Evolutionary conservation across 2,797 vertebrate genomes (phyloP), one percentile per base, ranked within the genome.

Genomic region (Tiaroga cobitis): DNA sequence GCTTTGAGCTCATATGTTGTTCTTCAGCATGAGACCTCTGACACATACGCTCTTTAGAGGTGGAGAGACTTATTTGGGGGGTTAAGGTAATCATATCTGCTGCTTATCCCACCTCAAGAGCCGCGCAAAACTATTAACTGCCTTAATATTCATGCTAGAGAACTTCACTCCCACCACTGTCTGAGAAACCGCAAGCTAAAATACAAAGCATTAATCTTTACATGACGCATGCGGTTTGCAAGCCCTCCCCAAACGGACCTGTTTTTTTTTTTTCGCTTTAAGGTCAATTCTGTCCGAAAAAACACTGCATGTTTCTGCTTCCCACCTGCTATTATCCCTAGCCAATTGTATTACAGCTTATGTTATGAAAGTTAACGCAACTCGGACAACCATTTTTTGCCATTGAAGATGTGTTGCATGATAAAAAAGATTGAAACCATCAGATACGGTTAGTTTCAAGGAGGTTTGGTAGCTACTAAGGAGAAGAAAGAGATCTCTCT

Each of bases 1-100:
- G 54, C 51, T 37, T 43, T 70, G 75, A 79, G 70, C 70, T 81
- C 59, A 81, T 72, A 73, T 86, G 72, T 69, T 76, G 61, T 75
- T 68, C 63, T 76, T 19, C 59, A 54, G 21, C 61, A 41, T 0
- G 2, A 74, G 32, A 81, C 78, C 69, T 81, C 78, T 81, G 21
- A 67, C 5, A 26, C 5, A n/a, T 65, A 79, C 18, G 49, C 43
- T 37, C 32, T 29, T 67, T 65, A 68, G 19, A 79, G 39, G 39
- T 59, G 39, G 21, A 79, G 26, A 84, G 65, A 43, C 19, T 79
- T 46, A 84, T 79, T 79, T 84, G 21, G 39, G 39, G 76, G 76
- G 67, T 72, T 85, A 72, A 61, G 65, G 51, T 80, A 72, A 79
- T 54, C 67, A 72, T 72, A 68, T 79, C 39, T 79, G 26, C 51